Evolutionary conservation across 2,888 invertebrate species (phyloP), one percentile per base, ranked within the genome.

Genomic region (Diloba caeruleocephala): DNA sequence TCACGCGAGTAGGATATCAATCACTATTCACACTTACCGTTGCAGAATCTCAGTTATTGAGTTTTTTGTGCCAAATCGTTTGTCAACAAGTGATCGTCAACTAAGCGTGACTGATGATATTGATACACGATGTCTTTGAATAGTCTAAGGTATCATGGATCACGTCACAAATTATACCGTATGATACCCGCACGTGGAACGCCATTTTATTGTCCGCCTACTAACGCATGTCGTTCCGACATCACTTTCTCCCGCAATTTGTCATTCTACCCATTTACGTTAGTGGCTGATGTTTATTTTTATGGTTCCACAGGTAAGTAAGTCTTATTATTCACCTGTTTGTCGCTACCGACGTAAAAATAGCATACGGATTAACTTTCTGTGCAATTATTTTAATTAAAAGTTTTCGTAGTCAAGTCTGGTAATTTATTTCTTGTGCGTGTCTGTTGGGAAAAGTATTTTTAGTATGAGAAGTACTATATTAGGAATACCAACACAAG

Each of bases 181-280:
- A 74, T 73, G 74, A 64, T 58, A 64, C 73, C 74, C 66, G 66
- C 71, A 76, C 66, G 54, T 21, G 38, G 46, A 46, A 58, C 72
- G 36, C 62, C 60, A 74, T 71, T 78, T 76, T 61, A 62, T 61
- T 68, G 66, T 57, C 69, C 59, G 60, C 57, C 69, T 44, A 71
- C 68, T 68, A 71, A 71, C 61, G 54, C 69, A 68, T 69, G 66
- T 71, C 70, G 71, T 91, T 88, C 88, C 89, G 82, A 90, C 88
- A 90, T 85, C 84, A 88, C 91, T 92, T 91, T 92, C 91, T 85
- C 91, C 73, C 53, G 73, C 84, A 73, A 78, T 81, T 82, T 80
- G 76, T 80, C 76, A 78, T 71, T 75, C 69, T 50, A 62, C 54
- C 60, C 60, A 67, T 57, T 56, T 48, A 23, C 49, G 37, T 50